phyloP scores from a whole-genome alignment of 2,797 vertebrate species.

The Prunella strophiata region DNA sequence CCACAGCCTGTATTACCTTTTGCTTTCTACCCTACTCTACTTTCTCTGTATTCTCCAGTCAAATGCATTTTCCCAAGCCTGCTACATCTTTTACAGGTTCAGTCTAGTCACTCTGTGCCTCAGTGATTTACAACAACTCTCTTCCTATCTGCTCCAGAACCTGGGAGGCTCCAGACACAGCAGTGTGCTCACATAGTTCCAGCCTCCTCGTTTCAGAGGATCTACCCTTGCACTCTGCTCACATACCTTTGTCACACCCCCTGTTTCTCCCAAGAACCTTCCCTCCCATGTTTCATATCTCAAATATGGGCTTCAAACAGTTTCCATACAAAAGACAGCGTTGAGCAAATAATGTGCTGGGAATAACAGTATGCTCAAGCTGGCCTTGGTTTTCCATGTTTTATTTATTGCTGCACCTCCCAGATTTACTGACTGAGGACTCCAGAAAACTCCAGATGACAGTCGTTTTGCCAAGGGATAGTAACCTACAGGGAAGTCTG shows the following conservation, averaged over 20 bases:
- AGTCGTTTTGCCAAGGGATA: background rate
- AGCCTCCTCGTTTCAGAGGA: background rate
- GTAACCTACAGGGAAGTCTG: background rate
- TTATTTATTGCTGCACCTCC: background rate
- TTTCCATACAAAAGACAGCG: background rate
- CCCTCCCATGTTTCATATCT: background rate
- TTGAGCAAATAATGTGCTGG: background rate
- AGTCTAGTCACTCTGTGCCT: accelerated
- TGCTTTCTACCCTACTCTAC: background rate
- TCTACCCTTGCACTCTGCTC: background rate
- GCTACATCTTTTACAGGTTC: background rate
- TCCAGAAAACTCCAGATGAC: background rate
- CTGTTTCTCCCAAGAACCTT: background rate
- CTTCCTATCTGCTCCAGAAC: background rate
- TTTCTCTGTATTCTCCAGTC: background rate
- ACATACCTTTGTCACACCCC: background rate
- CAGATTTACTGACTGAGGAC: background rate
- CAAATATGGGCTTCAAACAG: background rate
- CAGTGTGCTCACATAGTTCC: accelerated
- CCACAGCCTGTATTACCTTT: background rate
- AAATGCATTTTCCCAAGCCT: background rate
- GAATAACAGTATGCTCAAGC: background rate
- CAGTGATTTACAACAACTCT: background rate
- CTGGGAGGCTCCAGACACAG: background rate
- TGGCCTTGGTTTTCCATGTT: background rate